Evolutionary conservation across 2,888 invertebrate genomes (phyloP), one percentile per base, ranked within the genome.

Genomic region (Mythimna loreyi): DNA sequence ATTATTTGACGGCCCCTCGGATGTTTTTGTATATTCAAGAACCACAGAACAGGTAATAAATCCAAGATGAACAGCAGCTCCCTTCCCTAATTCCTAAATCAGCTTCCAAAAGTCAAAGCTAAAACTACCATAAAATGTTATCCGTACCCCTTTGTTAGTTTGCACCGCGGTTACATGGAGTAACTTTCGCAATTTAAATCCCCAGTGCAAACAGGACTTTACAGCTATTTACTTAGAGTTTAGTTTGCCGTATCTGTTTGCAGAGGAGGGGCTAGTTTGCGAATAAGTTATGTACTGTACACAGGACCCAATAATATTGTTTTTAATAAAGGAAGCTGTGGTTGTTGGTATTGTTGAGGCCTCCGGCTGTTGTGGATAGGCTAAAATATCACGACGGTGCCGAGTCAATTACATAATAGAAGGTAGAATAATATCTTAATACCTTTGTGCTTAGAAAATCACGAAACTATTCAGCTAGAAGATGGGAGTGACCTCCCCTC

Each of bases 181-280:
- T 65, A 78, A 81, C 81, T 78, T 78, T 81, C 50, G 28, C 81
- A 81, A 77, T 81, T 81, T 77, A 72, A 72, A 75, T 69, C 58
- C 60, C 33, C 67, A 76, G 23, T 47, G 66, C 58, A 72, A 67
- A 77, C 64, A 64, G 43, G 53, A 62, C 71, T 67, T 83, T 64
- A 73, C 57, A 21, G 28, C 50, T 79, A 78, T 83, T 78, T 72
- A 64, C 70, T 79, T 74, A 69, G 50, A 74, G 67, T 81, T 81
- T 75, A 58, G 74, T 84, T 81, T 74, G 58, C 64, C 52, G 71
- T 82, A 74, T 71, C 72, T 83, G 73, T 80, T 83, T 72, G 67
- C 67, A 70, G 56, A 66, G 72, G 68, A 75, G 72, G 56, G 72
- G 78, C 60, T 70, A 72, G 77, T 82, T 70, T 60, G 45, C 58